phyloP scores from a whole-genome alignment of 2,888 invertebrate genomes.

The Agrypnus murinus region DNA sequence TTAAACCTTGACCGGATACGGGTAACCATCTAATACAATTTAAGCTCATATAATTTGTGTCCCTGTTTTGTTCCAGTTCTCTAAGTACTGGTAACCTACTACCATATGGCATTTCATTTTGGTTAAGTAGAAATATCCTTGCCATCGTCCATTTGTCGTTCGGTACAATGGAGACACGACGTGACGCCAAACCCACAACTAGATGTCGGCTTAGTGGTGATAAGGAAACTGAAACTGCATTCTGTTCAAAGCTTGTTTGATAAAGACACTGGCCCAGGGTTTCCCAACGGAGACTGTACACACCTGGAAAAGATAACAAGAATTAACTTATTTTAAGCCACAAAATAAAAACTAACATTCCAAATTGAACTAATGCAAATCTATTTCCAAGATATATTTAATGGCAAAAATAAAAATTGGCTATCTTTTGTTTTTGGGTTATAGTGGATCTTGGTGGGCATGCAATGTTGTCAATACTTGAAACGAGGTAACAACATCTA shows the following conservation, averaged over 20 bases:
- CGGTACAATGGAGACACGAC: conserved; percentile 75
- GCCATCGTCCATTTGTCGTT: conserved; percentile 73
- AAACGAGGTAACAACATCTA: too few relatives aligned
- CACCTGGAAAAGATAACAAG: conserved; percentile 72
- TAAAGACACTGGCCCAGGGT: conserved; percentile 85
- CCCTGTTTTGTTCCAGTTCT: conserved; percentile 80
- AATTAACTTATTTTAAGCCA: too few relatives aligned
- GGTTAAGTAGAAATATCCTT: conserved; percentile 70
- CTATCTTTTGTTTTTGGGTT: too few relatives aligned
- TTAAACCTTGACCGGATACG: conserved; percentile 86
- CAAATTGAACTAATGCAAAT: too few relatives aligned
- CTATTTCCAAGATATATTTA: too few relatives aligned
- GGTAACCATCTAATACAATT: conserved; percentile 92
- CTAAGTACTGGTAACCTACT: conserved; percentile 74
- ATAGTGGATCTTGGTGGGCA: too few relatives aligned
- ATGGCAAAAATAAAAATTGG: too few relatives aligned
- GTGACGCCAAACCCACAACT: conserved; percentile 85
- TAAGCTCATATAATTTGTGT: conserved; percentile 80
- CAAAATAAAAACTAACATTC: neutral
- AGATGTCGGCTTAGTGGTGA: conserved; percentile 88
- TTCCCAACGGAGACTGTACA: conserved; percentile 86
- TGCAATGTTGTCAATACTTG: too few relatives aligned
- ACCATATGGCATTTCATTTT: conserved; percentile 63
- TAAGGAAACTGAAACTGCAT: conserved; percentile 88
- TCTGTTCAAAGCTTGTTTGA: conserved; percentile 84